Evolutionary conservation across 1,140 invertebrate species (phyloP).

Genomic region (silkworm (Bombyx mori)): DNA sequence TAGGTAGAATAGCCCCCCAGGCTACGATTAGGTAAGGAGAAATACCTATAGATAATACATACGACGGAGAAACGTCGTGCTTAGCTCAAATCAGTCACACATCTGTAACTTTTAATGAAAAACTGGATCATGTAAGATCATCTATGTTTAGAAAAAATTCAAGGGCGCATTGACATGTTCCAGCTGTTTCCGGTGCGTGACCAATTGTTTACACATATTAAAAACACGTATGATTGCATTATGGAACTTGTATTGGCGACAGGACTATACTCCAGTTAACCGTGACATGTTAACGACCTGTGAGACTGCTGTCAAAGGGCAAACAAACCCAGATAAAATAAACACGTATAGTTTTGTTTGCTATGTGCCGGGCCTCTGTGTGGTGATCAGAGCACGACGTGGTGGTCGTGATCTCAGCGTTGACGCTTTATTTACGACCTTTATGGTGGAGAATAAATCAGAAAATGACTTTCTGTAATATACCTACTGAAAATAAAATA

Average conservation of each 20-base stretch:
- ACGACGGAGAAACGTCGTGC: no score
- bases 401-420: constrained; percentile 29
- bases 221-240: constrained; percentile 39
- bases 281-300: constrained; percentile 63
- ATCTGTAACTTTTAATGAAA: no score
- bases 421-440: no score
- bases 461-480: no score
- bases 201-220: constrained; percentile 25
- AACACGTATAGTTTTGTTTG: constrained; percentile 46
- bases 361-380: constrained; percentile 39
- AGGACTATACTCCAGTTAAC: constrained; percentile 45
- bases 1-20: no score
- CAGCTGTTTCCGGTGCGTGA: constrained; percentile 27
- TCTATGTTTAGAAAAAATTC: neutral
- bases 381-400: constrained; percentile 32
- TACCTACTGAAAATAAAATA: no score
- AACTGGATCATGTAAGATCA: no score
- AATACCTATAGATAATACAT: no score
- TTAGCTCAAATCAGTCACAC: no score
- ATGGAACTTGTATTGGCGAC: constrained; percentile 25
- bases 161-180: constrained; percentile 2
- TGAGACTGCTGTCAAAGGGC: constrained; percentile 66
- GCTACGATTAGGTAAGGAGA: no score
- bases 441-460: no score
- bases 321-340: constrained; percentile 42